Evolutionary conservation across 2,797 vertebrate species (phyloP).

Genomic region (Typhlichthys subterraneus): DNA sequence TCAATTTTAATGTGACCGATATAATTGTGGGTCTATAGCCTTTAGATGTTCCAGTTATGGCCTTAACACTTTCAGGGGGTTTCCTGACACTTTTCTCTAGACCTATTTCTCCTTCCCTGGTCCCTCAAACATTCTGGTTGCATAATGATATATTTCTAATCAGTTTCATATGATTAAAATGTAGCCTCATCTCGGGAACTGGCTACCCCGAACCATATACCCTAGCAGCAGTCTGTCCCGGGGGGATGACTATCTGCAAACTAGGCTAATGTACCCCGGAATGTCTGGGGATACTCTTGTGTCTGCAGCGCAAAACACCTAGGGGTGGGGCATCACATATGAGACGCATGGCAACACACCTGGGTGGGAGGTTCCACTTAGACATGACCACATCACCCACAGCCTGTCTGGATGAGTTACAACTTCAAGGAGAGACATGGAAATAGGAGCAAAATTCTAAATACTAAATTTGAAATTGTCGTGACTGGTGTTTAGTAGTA

Average conservation of each 20-base stretch:
- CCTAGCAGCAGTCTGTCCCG: not conserved
- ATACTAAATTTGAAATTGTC: no score
- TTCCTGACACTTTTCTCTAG: no score
- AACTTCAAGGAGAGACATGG: not conserved
- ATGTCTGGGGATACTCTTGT: not conserved
- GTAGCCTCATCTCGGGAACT: not conserved
- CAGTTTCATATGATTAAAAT: not conserved
- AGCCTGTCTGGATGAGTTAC: not conserved
- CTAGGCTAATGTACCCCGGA: conserved; percentile 27
- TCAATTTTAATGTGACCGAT: no score
- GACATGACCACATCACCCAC: not conserved
- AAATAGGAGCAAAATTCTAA: not conserved
- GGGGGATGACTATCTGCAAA: not conserved
- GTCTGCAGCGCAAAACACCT: not conserved
- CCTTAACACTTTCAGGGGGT: no score
- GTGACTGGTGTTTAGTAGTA: no score
- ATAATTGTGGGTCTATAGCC: no score
- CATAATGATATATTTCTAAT: not conserved
- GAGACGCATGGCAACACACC: not conserved
- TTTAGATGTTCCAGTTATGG: no score
- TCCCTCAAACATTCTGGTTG: not conserved
- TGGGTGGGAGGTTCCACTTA: not conserved
- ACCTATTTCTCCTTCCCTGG: no score
- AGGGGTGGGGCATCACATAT: not conserved
- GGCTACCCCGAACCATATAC: not conserved